A percentile compares a stretch with the other conserved stretches of the same genome.
Evolutionary conservation across 2,888 invertebrate genomes (phyloP).

Genomic region (Drosophila pullipes): DNA sequence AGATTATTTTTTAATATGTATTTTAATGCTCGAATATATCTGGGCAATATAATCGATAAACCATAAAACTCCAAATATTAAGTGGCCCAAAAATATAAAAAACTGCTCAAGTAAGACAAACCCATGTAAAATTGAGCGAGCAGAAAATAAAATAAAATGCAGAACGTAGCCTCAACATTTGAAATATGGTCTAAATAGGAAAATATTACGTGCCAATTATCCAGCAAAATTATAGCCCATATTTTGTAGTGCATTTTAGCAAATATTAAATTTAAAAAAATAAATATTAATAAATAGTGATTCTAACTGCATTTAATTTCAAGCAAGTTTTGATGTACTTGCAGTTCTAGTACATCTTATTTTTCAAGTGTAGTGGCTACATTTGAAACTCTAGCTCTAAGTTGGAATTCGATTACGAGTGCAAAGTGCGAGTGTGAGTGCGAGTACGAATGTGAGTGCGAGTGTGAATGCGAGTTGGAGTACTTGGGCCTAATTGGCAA

Average conservation of each 20-base stretch:
- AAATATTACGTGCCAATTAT: neutral
- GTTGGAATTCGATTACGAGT: neutral
- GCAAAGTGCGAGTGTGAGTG: neutral
- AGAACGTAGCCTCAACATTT: neutral
- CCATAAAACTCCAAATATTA: no score
- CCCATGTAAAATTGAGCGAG: neutral
- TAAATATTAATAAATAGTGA: neutral
- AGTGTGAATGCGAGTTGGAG: neutral
- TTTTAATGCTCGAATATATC: neutral
- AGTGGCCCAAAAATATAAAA: no score
- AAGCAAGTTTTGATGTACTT: neutral
- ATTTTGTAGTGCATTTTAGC: neutral
- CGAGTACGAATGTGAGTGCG: neutral
- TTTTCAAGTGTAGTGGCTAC: neutral
- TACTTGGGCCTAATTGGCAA: slow-evolving; percentile 68
- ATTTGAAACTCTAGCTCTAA: slow-evolving; percentile 3
- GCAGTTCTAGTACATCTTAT: slow-evolving; percentile 34
- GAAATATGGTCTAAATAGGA: neutral
- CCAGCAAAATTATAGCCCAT: neutral
- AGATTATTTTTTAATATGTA: neutral
- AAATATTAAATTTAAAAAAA: neutral
- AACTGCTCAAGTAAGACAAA: accelerated
- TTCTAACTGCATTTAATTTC: neutral
- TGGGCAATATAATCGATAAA: neutral
- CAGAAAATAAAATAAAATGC: neutral